phyloP scores from a whole-genome alignment of 2,888 invertebrate species.

The Oxystoma pomonae region DNA sequence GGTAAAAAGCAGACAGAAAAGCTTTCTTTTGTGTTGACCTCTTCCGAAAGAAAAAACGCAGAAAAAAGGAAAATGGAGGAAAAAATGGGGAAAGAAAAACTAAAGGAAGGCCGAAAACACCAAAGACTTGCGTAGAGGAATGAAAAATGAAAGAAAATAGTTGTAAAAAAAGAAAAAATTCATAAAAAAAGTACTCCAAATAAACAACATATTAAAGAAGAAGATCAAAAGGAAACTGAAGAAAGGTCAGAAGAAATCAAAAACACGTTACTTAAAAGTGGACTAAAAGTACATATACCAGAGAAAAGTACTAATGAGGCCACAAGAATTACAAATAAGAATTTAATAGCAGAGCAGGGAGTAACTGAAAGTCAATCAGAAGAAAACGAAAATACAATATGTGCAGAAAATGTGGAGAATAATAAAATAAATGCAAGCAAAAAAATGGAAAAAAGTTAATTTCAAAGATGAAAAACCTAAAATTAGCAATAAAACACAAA shows the following conservation, averaged over 20 bases:
- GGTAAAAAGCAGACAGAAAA: background rate
- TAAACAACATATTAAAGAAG: background rate
- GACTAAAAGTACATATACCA: background rate
- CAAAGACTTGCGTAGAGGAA: background rate
- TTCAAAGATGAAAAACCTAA: background rate
- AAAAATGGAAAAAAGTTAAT: background rate
- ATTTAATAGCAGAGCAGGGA: background rate
- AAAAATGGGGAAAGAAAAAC: background rate
- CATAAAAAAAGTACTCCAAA: background rate
- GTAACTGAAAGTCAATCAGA: background rate
- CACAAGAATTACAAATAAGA: background rate
- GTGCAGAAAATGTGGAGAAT: background rate
- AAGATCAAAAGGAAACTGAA: background rate
- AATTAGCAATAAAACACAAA: background rate
- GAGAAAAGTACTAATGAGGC: background rate
- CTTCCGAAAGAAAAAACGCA: background rate
- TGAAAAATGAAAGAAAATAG: background rate
- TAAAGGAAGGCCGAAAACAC: background rate
- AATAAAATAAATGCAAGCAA: background rate
- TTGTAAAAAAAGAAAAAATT: too few relatives aligned
- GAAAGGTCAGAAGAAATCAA: background rate
- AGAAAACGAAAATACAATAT: background rate
- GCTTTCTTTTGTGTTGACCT: background rate
- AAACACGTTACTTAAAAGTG: background rate
- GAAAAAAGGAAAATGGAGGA: background rate